These are phyloP conservation scores for Drosophila subquinaria DNA, from an alignment of 2,888 invertebrate genomes.

Conservation along the genomic window DNA sequence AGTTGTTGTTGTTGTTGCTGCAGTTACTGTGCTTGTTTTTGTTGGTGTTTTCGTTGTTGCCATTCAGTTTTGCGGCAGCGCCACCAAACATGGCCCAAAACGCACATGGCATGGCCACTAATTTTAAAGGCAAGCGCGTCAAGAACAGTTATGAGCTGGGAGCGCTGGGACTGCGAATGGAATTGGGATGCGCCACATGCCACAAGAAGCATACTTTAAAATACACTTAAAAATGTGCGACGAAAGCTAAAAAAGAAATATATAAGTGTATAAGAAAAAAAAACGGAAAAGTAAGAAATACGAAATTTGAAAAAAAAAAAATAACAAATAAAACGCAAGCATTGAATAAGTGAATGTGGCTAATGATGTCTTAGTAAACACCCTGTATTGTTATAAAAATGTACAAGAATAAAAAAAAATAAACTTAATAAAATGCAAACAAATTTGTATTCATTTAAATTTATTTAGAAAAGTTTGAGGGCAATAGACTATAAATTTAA, in stretches of 20 bases:
- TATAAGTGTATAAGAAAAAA: background rate
- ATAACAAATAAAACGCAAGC: constrained; percentile 7
- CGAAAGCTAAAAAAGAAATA: constrained; percentile 37
- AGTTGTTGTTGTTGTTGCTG: constrained; percentile 6
- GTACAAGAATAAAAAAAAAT: background rate
- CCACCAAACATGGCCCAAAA: constrained; percentile 74
- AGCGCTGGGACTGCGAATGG: constrained; percentile 41
- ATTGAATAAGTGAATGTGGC: background rate
- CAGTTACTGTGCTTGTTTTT: constrained; percentile 17
- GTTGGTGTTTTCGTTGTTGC: constrained; percentile 44
- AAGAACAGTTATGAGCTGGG: constrained; percentile 79
- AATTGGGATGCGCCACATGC: constrained; percentile 57
- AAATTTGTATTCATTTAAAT: too few species aligned
- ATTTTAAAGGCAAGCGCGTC: constrained; percentile 78
- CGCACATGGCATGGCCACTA: constrained; percentile 70
- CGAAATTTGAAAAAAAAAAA: background rate
- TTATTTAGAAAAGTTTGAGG: too few species aligned
- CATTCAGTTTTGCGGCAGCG: constrained; percentile 58
- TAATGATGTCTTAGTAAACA: background rate
- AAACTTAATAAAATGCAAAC: too few species aligned
- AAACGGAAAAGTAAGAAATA: constrained; percentile 8
- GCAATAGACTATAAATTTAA: too few species aligned
- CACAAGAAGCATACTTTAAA: constrained; percentile 58
- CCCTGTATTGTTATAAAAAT: constrained; percentile 9
- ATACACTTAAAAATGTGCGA: constrained; percentile 70